These are phyloP conservation scores for Eupeodes latifasciatus DNA, from an alignment of 2,888 invertebrate species.

Conservation along the genomic window DNA sequence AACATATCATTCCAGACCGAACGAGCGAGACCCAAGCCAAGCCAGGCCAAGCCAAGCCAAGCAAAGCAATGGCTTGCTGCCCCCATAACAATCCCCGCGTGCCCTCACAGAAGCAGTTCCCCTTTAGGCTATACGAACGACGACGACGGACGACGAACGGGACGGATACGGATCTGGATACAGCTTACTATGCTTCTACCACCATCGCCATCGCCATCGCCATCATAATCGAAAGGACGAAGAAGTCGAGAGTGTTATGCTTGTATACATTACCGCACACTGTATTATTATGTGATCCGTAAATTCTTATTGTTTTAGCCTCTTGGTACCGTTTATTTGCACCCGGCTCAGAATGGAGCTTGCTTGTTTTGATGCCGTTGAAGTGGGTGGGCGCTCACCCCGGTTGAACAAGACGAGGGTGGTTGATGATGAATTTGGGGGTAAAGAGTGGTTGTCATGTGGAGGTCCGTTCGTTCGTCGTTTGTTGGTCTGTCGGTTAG, in stretches of 20 bases:
- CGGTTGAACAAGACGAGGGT: neutral
- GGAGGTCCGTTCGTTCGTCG: slow-evolving; percentile 19
- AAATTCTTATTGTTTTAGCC: slow-evolving; percentile 76
- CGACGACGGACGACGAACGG: too few relatives aligned
- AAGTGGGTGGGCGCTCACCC: neutral
- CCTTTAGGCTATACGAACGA: slow-evolving; percentile 19
- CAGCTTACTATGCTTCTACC: slow-evolving; percentile 16
- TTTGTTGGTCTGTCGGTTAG: slow-evolving; percentile 23
- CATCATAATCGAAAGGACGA: slow-evolving; percentile 37
- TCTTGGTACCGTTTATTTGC: slow-evolving; percentile 74
- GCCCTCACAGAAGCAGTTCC: slow-evolving; percentile 4
- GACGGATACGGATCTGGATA: slow-evolving; percentile 31
- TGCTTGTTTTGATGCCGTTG: slow-evolving; percentile 46
- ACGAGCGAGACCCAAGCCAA: neutral
- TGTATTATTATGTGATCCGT: slow-evolving; percentile 76
- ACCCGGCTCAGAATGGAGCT: slow-evolving; percentile 63
- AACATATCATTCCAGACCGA: slow-evolving; percentile 5
- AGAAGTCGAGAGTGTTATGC: slow-evolving; percentile 72
- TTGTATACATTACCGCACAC: slow-evolving; percentile 73
- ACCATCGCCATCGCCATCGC: slow-evolving; percentile 17
- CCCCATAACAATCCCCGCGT: slow-evolving; percentile 8
- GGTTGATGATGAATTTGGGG: slow-evolving; percentile 18
- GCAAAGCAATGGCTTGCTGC: slow-evolving; percentile 24
- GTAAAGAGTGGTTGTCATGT: slow-evolving; percentile 9
- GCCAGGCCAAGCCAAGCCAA: slow-evolving; percentile 2